A percentile compares a stretch with the other conserved stretches of the same genome.
Conservation (phyloP, 2,113 vertebrate genomes). For the Phalacrocorax pelagicus region DNA sequence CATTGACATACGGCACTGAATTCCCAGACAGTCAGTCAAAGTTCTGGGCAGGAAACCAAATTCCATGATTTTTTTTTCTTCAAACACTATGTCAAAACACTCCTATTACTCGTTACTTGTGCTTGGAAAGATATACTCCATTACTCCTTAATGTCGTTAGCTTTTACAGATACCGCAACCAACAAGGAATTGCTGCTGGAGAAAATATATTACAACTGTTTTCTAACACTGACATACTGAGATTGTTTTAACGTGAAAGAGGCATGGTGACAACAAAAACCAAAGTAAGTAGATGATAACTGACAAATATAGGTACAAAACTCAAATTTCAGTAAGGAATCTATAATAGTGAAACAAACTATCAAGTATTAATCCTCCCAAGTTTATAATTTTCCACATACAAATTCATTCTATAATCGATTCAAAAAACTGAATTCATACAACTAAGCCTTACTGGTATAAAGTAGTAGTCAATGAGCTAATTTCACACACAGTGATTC, state of each 20-base stretch:
- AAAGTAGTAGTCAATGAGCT: background rate
- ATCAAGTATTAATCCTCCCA: background rate
- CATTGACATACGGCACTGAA: background rate
- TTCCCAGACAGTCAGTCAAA: constrained; percentile 64
- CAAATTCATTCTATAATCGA: background rate
- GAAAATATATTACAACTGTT: background rate
- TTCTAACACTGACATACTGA: background rate
- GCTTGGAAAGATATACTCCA: constrained; percentile 38
- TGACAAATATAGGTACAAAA: background rate
- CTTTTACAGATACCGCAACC: constrained; percentile 17
- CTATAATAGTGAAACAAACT: background rate
- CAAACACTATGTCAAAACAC: constrained; percentile 51
- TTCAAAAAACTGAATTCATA: background rate
- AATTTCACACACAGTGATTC: background rate
- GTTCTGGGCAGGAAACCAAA: constrained; percentile 43
- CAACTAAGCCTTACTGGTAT: background rate
- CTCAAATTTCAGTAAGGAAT: background rate
- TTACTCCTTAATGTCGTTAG: background rate
- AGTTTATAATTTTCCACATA: background rate
- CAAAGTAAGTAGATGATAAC: background rate
- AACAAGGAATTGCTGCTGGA: background rate
- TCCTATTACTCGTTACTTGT: constrained; percentile 10
- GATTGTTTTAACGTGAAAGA: background rate
- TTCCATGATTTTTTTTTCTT: constrained; percentile 29
- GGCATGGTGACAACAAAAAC: background rate